These are phyloP conservation scores for Meteorus sp. DNA, from an alignment of 1,140 invertebrate species.

Conservation along the genomic window DNA sequence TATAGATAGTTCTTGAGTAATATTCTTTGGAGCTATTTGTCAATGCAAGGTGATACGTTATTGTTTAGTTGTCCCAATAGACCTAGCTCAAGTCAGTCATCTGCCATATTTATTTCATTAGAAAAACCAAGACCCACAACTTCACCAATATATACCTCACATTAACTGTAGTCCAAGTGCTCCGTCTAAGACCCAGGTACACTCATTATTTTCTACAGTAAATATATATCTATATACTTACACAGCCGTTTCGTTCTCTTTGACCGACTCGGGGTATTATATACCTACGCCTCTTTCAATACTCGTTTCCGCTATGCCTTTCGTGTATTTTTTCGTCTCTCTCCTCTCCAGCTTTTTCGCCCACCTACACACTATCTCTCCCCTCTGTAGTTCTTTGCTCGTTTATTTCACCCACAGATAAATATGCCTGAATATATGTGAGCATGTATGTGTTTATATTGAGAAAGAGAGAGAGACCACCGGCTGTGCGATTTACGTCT, in stretches of 20 bases:
- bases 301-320: slow-evolving; percentile 5
- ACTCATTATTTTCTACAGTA: not conserved
- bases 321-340: too few species aligned
- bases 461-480: too few species aligned
- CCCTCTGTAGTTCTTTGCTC: not conserved
- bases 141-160: too few species aligned
- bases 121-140: not conserved
- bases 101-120: not conserved
- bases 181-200: not conserved
- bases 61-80: not conserved
- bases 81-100: not conserved
- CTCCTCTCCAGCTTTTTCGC: slow-evolving; percentile 1
- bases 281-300: not conserved
- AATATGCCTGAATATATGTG: too few species aligned
- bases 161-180: too few species aligned
- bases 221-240: not conserved
- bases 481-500: slow-evolving; percentile 14
- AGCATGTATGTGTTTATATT: too few species aligned
- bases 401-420: not conserved
- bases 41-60: slow-evolving; percentile 2
- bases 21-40: too few species aligned
- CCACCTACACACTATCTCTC: not conserved
- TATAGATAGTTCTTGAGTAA: too few species aligned
- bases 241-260: slow-evolving; percentile 1
- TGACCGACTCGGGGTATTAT: too few species aligned